Conservation (phyloP, 2,888 invertebrate genomes). For the Phalera bucephala region DNA sequence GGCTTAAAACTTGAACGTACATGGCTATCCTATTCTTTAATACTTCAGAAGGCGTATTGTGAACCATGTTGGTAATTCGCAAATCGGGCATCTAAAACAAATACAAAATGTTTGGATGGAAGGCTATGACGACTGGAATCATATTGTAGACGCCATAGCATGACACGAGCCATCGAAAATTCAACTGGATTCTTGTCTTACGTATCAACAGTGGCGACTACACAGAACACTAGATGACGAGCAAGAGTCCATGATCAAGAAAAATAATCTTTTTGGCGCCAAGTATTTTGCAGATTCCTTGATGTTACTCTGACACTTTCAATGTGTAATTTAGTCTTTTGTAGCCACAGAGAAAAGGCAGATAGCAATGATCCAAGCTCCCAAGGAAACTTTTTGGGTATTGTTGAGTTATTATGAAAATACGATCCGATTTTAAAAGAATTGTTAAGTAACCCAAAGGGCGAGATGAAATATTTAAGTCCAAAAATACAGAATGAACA, state of each 20-base stretch:
- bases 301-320: conserved; percentile 18
- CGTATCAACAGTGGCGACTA: no score
- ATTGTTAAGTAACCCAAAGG: no score
- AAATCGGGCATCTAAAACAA: conserved; percentile 20
- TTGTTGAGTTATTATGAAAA: no score
- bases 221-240: conserved; percentile 11
- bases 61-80: conserved; percentile 18
- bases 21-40: conserved; percentile 7
- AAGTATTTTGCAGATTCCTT: conserved; percentile 1
- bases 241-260: conserved; percentile 4
- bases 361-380: conserved; percentile 13
- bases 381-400: no score
- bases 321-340: conserved; percentile 21
- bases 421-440: no score
- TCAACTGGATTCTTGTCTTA: no score
- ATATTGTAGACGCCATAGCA: conserved; percentile 18
- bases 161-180: conserved; percentile 21
- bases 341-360: conserved; percentile 16
- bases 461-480: no score
- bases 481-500: no score
- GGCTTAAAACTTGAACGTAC: conserved; percentile 12
- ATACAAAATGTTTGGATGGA: conserved; percentile 18
- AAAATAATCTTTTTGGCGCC: conserved; percentile 2
- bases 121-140: conserved; percentile 11
- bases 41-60: conserved; percentile 19